Conservation (phyloP, 1,140 invertebrate species). For the Heliconius himera region DNA sequence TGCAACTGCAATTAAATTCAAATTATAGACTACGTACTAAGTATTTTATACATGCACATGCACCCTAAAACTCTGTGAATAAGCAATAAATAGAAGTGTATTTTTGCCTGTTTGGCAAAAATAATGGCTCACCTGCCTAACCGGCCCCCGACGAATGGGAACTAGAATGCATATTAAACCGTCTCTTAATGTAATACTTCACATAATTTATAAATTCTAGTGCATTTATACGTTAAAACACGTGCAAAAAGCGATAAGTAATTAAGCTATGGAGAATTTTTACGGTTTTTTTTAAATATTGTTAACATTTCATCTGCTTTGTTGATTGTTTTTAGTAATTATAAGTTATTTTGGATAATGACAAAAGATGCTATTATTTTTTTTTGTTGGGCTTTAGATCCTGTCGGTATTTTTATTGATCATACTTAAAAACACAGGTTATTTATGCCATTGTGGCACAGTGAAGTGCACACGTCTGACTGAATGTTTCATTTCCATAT, state of each 20-base stretch:
- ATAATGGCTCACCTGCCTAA: constrained; percentile 41
- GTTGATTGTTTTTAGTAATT: not conserved
- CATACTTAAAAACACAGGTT: too few relatives aligned
- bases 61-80: constrained; percentile 32
- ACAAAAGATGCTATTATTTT: not conserved
- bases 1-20: not conserved
- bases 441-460: too few relatives aligned
- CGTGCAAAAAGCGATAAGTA: not conserved
- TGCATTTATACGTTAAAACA: not conserved
- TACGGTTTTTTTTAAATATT: not conserved
- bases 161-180: not conserved
- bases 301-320: not conserved
- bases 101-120: constrained; percentile 38
- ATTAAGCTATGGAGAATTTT: not conserved
- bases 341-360: not conserved
- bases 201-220: constrained; percentile 6
- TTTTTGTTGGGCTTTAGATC: not conserved
- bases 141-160: constrained; percentile 22
- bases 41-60: not conserved
- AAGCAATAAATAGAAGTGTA: constrained; percentile 24
- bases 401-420: not conserved
- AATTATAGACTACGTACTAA: constrained; percentile 9
- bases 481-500: too few relatives aligned
- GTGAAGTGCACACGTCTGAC: too few relatives aligned
- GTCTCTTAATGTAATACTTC: constrained; percentile 4